Conservation (phyloP, 2,888 invertebrate genomes). For the Papilio gigon region DNA sequence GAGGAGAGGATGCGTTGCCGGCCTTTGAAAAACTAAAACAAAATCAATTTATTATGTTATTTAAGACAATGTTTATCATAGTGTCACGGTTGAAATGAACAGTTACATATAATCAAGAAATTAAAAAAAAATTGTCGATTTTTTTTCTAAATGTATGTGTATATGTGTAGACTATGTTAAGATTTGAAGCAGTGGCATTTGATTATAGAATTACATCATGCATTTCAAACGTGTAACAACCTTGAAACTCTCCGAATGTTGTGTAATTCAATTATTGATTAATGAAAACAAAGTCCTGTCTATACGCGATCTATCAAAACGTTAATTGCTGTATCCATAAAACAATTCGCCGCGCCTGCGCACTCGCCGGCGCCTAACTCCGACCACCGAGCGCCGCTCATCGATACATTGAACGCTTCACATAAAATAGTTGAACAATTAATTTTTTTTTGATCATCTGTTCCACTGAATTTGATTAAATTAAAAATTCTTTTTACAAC, state of each 20-base stretch:
- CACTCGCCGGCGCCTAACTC: constrained; percentile 32
- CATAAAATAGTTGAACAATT: constrained; percentile 13
- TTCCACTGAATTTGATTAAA: constrained; percentile 21
- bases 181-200: background rate
- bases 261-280: constrained; percentile 37
- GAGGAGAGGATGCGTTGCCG: too few species aligned
- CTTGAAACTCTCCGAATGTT: constrained; percentile 23
- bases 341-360: constrained; percentile 31
- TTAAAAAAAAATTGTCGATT: too few species aligned
- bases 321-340: constrained; percentile 37
- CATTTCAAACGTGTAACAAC: background rate
- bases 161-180: too few species aligned
- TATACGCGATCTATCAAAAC: constrained; percentile 25
- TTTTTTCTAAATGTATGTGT: too few species aligned
- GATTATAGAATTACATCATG: background rate
- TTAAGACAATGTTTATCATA: too few species aligned
- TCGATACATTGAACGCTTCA: constrained; percentile 20
- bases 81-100: constrained; percentile 7
- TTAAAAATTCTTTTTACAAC: constrained; percentile 7
- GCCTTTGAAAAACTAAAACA: too few species aligned
- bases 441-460: constrained; percentile 20
- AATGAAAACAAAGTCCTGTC: constrained; percentile 25
- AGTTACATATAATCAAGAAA: too few species aligned
- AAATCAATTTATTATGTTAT: too few species aligned
- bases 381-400: constrained; percentile 24